Percentiles rank a stretch among this genome's conserved stretches.
Conservation (phyloP, 1,140 invertebrate genomes). For the Galleria mellonella region DNA sequence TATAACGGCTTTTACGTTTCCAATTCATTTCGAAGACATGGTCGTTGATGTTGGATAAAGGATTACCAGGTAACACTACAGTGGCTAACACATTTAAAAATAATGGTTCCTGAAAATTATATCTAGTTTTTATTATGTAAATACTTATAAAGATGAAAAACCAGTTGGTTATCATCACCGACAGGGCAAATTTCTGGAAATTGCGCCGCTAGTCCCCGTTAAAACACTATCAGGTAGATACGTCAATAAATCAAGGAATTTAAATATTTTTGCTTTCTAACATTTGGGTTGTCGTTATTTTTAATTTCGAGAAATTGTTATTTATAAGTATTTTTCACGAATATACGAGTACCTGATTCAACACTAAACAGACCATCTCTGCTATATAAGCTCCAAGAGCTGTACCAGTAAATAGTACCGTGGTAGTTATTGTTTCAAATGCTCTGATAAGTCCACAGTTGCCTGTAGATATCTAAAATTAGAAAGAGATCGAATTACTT, state of each 20-base stretch:
- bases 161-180: too few relatives aligned
- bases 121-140: not conserved
- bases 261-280: too few relatives aligned
- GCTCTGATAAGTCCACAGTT: conserved; percentile 57
- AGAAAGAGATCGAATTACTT: too few relatives aligned
- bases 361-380: conserved; percentile 54
- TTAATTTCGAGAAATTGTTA: too few relatives aligned
- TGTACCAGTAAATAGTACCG: conserved; percentile 44
- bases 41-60: conserved; percentile 33
- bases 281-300: too few relatives aligned
- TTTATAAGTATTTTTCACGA: too few relatives aligned
- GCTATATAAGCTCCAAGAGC: conserved; percentile 49
- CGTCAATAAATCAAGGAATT: too few relatives aligned
- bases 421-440: conserved; percentile 43
- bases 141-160: too few relatives aligned
- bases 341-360: conserved; percentile 52
- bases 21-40: conserved; percentile 46
- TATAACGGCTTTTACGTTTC: conserved; percentile 36
- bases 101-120: conserved; percentile 41
- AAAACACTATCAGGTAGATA: too few relatives aligned
- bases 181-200: too few relatives aligned
- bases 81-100: conserved; percentile 45
- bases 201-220: too few relatives aligned
- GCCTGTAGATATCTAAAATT: conserved; percentile 54
- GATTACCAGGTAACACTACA: conserved; percentile 40